These are phyloP conservation scores for Leptodirus hochenwartii DNA, from an alignment of 2,888 invertebrate species.

Conservation along the genomic window DNA sequence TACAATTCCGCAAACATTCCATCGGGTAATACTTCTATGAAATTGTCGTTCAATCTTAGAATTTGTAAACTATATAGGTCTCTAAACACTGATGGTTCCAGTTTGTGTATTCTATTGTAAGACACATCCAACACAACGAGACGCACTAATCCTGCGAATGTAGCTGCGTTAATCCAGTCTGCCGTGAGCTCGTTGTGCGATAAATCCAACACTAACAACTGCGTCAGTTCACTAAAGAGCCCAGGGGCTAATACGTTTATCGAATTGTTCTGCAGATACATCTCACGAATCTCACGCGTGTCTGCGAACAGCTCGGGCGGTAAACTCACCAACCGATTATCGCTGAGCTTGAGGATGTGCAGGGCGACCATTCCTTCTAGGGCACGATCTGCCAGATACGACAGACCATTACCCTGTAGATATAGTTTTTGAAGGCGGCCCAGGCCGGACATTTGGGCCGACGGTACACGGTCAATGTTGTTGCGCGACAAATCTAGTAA, in stretches of 20 bases:
- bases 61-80: conserved; percentile 66
- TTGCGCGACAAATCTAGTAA: conserved; percentile 61
- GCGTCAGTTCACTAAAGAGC: conserved; percentile 55
- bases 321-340: conserved; percentile 62
- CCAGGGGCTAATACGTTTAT: conserved; percentile 66
- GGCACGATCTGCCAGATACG: conserved; percentile 58
- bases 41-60: conserved; percentile 61
- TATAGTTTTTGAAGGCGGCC: conserved; percentile 53
- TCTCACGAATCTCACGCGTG: conserved; percentile 57
- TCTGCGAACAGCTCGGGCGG: conserved; percentile 70
- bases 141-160: conserved; percentile 58
- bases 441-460: conserved; percentile 51
- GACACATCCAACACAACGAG: conserved; percentile 62
- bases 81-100: conserved; percentile 59
- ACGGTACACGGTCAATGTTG: conserved; percentile 55
- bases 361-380: conserved; percentile 56
- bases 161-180: conserved; percentile 67
- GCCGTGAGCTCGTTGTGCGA: conserved; percentile 64
- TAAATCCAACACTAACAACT: conserved; percentile 57
- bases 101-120: conserved; percentile 52
- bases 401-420: conserved; percentile 58
- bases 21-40: conserved; percentile 56
- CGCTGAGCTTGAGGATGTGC: conserved; percentile 56
- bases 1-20: conserved; percentile 58
- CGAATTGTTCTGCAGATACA: conserved; percentile 67